phyloP scores from a whole-genome alignment of 2,797 vertebrate species.

The Tapera naevia region DNA sequence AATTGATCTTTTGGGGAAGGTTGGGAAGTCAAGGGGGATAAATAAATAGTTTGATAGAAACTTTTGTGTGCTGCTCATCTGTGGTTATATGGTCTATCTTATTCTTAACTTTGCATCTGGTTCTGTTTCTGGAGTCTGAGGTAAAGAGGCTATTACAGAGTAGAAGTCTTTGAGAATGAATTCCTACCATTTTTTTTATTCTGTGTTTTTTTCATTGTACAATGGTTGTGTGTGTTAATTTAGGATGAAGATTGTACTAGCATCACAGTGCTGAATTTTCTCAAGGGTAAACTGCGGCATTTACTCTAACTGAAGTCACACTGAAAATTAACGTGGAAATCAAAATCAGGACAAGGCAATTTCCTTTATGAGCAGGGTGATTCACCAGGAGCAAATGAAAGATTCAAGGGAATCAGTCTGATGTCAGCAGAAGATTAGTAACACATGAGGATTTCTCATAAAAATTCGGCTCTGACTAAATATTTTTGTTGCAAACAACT shows the following conservation, averaged over 20 bases:
- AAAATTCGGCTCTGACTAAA: slow-evolving; percentile 61
- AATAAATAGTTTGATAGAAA: background rate
- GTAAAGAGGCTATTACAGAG: background rate
- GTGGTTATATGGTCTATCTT: background rate
- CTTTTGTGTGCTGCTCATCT: background rate
- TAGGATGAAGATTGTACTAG: background rate
- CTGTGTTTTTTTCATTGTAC: background rate
- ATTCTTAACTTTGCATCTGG: background rate
- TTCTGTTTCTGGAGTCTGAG: background rate
- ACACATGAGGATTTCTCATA: slow-evolving; percentile 59
- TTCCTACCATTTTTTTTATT: background rate
- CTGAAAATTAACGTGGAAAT: slow-evolving; percentile 30
- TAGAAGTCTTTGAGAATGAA: background rate
- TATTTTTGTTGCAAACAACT: slow-evolving; percentile 65
- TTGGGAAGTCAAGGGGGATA: background rate
- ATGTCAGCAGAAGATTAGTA: slow-evolving; percentile 64
- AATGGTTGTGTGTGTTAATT: background rate
- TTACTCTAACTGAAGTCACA: slow-evolving; percentile 1
- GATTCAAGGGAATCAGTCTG: slow-evolving; percentile 48
- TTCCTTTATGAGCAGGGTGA: slow-evolving; percentile 56
- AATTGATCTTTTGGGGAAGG: background rate
- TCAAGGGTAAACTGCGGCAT: slow-evolving; percentile 14
- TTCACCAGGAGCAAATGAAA: slow-evolving; percentile 59
- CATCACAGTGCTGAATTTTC: slow-evolving; percentile 32
- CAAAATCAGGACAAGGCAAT: slow-evolving; percentile 42